These are phyloP conservation scores for Temnothorax ravouxi DNA, from an alignment of 2,888 invertebrate genomes.

Conservation along the genomic window DNA sequence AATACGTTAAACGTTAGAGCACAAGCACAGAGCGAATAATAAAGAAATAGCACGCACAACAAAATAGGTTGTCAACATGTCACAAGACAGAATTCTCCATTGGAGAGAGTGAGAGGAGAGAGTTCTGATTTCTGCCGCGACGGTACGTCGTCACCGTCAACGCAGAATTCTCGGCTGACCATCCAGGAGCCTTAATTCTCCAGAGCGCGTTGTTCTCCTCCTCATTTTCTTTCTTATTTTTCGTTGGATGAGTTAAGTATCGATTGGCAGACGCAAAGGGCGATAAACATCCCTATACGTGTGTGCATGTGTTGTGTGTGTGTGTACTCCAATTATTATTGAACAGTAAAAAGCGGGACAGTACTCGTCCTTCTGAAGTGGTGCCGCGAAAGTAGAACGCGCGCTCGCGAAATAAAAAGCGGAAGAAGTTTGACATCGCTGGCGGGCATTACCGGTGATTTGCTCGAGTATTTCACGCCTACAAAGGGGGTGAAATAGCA, in stretches of 20 bases:
- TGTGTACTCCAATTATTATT: constrained; percentile 30
- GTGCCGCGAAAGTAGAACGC: constrained; percentile 37
- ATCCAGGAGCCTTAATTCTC: too few species aligned
- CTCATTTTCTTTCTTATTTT: constrained; percentile 9
- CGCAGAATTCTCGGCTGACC: too few species aligned
- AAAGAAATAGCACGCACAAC: too few species aligned
- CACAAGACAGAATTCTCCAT: too few species aligned
- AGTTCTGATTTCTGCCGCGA: too few species aligned
- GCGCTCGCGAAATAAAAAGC: constrained; percentile 24
- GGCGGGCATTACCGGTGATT: constrained; percentile 54
- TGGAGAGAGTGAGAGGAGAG: too few species aligned
- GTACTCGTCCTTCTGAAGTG: constrained; percentile 11
- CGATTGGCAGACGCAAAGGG: constrained; percentile 16
- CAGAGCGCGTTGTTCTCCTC: background rate
- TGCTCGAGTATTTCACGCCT: constrained; percentile 62
- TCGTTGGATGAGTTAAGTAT: constrained; percentile 28
- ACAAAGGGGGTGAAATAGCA: constrained; percentile 51
- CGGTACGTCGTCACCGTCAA: too few species aligned
- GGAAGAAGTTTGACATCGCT: constrained; percentile 58
- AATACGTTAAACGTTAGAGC: too few species aligned
- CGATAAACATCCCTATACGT: constrained; percentile 21
- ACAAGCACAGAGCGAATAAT: too few species aligned
- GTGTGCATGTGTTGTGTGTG: background rate
- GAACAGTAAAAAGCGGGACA: constrained; percentile 27
- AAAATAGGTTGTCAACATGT: too few species aligned